phyloP scores from a whole-genome alignment of 2,113 vertebrate species.

The Bambusicola thoracicus region DNA sequence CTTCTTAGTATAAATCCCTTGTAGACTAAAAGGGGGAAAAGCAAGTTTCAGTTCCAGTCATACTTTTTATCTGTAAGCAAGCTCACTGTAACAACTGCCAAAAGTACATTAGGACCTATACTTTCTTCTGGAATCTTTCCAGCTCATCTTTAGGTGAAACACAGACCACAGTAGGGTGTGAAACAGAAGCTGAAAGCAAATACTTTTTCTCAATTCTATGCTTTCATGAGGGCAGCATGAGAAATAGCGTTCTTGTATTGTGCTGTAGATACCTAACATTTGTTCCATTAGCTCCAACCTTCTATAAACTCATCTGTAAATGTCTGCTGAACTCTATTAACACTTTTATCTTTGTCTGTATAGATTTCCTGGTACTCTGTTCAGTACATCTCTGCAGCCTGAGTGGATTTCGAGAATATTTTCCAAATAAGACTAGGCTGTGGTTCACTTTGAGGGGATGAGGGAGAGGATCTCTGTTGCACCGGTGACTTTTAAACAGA shows the following conservation, averaged over 20 bases:
- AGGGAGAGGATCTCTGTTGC: neutral
- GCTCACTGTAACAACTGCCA: neutral
- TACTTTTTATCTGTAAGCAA: neutral
- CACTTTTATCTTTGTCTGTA: neutral
- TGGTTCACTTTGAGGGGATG: neutral
- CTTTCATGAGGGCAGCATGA: neutral
- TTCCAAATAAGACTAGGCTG: neutral
- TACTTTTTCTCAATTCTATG: neutral
- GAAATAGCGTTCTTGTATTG: neutral
- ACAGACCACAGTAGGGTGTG: neutral
- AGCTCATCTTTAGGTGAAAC: slow-evolving; percentile 35
- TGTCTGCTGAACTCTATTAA: neutral
- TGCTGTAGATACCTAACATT: neutral
- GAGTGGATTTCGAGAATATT: neutral
- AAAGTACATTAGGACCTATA: slow-evolving; percentile 38
- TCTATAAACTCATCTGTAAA: neutral
- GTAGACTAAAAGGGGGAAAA: slow-evolving; percentile 5
- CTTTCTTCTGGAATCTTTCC: slow-evolving; percentile 45
- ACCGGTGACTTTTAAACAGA: accelerated
- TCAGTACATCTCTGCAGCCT: neutral
- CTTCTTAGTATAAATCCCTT: neutral
- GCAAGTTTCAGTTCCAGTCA: neutral
- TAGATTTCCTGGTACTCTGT: neutral
- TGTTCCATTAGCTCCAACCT: neutral
- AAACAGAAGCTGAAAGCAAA: slow-evolving; percentile 30